These are phyloP conservation scores for Ridgeia piscesae DNA, from an alignment of 1,140 invertebrate genomes.

Conservation along the genomic window DNA sequence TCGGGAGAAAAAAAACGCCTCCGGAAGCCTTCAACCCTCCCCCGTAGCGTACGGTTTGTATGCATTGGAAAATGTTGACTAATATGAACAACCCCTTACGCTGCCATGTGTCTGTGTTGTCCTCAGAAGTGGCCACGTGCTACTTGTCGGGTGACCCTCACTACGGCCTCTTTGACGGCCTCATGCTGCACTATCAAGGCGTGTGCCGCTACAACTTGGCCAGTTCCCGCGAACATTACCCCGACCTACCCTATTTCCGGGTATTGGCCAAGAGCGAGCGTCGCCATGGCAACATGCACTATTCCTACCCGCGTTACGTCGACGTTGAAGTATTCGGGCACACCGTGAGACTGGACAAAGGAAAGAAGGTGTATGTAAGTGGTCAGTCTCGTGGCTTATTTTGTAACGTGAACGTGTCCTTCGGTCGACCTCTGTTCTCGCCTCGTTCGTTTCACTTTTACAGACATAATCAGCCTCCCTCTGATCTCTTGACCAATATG, in stretches of 20 bases:
- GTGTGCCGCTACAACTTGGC: conserved; percentile 12
- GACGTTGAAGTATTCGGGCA: background rate
- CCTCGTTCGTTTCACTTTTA: too few species aligned
- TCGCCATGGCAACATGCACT: background rate
- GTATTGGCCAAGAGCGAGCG: conserved; percentile 1
- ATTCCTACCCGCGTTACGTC: background rate
- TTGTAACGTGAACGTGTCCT: too few species aligned
- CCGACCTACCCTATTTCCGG: background rate
- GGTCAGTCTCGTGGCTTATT: background rate
- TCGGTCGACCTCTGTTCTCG: too few species aligned
- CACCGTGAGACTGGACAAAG: background rate
- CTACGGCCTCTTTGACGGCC: background rate
- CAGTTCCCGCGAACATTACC: background rate
- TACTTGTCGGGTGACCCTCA: conserved; percentile 15
- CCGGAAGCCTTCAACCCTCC: too few species aligned
- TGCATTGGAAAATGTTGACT: too few species aligned
- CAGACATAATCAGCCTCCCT: too few species aligned
- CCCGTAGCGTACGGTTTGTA: too few species aligned
- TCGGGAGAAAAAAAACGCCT: too few species aligned
- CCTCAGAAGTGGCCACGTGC: background rate
- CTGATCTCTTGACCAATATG: too few species aligned
- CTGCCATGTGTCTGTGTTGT: background rate
- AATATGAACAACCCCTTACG: too few species aligned
- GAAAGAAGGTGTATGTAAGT: conserved; percentile 6
- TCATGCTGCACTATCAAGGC: conserved; percentile 11